Percentiles rank a stretch among this genome's conserved stretches.
phyloP scores from a whole-genome alignment of 2,888 invertebrate species.

The Cyclophora albipunctata region DNA sequence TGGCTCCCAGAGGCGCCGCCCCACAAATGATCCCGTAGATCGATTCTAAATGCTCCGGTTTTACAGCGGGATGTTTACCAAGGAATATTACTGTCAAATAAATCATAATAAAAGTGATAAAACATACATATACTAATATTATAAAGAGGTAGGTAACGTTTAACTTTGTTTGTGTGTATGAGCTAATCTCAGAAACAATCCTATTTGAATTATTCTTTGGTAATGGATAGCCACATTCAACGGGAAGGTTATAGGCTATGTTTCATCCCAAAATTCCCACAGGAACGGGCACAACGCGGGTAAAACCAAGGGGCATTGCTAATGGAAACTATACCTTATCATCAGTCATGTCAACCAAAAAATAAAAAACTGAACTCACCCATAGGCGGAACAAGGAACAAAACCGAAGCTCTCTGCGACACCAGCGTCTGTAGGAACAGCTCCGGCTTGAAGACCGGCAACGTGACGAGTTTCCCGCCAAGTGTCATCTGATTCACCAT shows the following conservation, averaged over 20 bases:
- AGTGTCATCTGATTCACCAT: constrained; percentile 74
- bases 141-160: neutral
- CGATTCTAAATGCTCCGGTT: constrained; percentile 72
- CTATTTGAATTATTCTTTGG: too few species aligned
- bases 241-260: too few species aligned
- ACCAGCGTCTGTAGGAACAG: constrained; percentile 78
- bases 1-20: constrained; percentile 80
- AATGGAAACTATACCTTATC: too few species aligned
- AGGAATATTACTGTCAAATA: constrained; percentile 78
- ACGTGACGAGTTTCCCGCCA: constrained; percentile 80
- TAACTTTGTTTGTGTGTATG: too few species aligned
- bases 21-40: constrained; percentile 75
- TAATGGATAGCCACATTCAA: too few species aligned
- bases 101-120: constrained; percentile 26
- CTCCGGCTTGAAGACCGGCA: constrained; percentile 85
- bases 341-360: too few species aligned
- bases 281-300: too few species aligned
- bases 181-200: too few species aligned
- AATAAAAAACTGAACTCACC: constrained; percentile 53
- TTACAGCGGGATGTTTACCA: constrained; percentile 79
- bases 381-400: constrained; percentile 88
- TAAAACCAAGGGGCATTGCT: too few species aligned
- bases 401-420: constrained; percentile 75
- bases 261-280: too few species aligned
- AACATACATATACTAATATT: neutral